These are phyloP conservation scores for Dasyornis broadbenti DNA, from an alignment of 2,113 vertebrate species.

Conservation along the genomic window DNA sequence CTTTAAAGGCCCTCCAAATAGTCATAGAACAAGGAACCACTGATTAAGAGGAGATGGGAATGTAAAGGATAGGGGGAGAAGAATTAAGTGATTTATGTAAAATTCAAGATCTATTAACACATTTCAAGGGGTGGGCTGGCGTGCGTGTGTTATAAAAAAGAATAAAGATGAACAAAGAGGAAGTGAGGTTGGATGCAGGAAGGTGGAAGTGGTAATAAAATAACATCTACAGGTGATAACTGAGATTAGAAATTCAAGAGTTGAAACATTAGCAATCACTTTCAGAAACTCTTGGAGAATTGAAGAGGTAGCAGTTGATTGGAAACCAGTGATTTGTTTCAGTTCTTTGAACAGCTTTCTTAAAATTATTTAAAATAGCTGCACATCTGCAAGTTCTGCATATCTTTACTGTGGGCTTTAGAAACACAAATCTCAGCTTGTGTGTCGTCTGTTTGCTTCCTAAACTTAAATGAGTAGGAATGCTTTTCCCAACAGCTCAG, in stretches of 20 bases:
- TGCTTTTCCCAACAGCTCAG: not conserved
- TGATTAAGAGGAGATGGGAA: not conserved
- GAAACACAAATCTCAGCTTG: not conserved
- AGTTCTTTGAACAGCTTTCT: not conserved
- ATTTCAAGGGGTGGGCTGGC: not conserved
- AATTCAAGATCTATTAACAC: not conserved
- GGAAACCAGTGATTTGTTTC: conserved; percentile 2
- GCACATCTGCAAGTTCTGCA: not conserved
- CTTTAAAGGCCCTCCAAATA: not conserved
- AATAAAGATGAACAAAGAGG: not conserved
- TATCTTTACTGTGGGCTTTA: not conserved
- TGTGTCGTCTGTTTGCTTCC: not conserved
- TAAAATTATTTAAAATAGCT: not conserved
- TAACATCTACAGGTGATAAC: not conserved
- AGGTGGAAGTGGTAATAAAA: not conserved
- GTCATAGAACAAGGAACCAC: not conserved
- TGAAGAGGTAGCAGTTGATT: conserved; percentile 17
- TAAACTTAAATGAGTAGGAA: not conserved
- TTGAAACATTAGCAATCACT: not conserved
- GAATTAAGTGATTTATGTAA: not conserved
- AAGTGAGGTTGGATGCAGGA: not conserved
- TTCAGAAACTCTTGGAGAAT: not conserved
- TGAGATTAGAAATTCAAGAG: not conserved
- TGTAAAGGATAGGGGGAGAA: not conserved
- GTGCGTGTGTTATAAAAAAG: not conserved